Evolutionary conservation across 2,888 invertebrate species (phyloP).

Genomic region (Drosophila trichaetosa): DNA sequence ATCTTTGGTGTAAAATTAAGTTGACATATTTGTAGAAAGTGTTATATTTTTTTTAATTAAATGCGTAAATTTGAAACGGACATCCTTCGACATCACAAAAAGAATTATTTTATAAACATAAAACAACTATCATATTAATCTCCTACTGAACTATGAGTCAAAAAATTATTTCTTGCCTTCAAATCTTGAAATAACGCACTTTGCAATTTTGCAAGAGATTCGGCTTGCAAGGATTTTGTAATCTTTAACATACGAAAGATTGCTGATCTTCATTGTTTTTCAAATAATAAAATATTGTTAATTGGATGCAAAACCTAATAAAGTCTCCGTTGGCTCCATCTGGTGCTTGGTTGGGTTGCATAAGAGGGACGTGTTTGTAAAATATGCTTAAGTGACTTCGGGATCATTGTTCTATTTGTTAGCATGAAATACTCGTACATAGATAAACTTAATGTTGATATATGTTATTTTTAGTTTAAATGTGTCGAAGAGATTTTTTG

Average conservation of each 20-base stretch:
- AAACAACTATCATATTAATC: neutral
- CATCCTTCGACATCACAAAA: neutral
- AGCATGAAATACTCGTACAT: neutral
- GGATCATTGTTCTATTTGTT: neutral
- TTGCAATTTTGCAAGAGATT: neutral
- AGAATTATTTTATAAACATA: neutral
- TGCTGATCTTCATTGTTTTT: neutral
- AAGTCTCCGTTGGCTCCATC: neutral
- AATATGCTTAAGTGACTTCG: neutral
- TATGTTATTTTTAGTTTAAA: neutral
- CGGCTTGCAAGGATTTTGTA: neutral
- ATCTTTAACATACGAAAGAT: neutral
- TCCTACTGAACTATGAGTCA: neutral
- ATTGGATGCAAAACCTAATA: neutral
- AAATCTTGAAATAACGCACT: neutral
- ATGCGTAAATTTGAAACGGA: neutral
- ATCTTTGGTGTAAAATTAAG: slow-evolving; percentile 17
- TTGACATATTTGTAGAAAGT: neutral
- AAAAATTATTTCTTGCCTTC: neutral
- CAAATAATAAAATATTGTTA: neutral
- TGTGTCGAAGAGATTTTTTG: neutral
- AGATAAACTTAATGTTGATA: neutral
- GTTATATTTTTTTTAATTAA: neutral
- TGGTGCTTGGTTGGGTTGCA: neutral
- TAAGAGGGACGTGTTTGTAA: neutral